These are phyloP conservation scores for Echinops telfairi DNA, from an alignment of 2,113 vertebrate genomes.

Conservation along the genomic window DNA sequence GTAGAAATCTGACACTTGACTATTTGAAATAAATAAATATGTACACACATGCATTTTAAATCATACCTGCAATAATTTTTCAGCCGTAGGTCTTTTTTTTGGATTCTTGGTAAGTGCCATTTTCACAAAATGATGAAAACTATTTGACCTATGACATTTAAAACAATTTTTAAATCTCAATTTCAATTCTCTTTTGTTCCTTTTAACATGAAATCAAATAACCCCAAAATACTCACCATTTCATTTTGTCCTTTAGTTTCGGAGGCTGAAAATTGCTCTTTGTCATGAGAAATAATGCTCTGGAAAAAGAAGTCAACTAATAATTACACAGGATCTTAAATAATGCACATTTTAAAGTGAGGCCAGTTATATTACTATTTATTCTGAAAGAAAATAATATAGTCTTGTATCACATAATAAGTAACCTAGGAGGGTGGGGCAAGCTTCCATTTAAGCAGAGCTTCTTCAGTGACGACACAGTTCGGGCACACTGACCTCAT, in stretches of 20 bases:
- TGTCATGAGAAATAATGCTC: conserved; percentile 99
- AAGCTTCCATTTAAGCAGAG: neutral
- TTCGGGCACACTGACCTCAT: conserved; percentile 92
- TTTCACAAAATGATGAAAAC: conserved; percentile 99
- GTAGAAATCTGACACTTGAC: conserved; percentile 63
- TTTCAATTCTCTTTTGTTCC: conserved; percentile 61
- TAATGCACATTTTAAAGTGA: conserved; percentile 29
- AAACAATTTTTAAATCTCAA: conserved; percentile 59
- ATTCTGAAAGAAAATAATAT: neutral
- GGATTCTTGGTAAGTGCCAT: conserved; percentile 98
- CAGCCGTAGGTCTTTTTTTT: conserved; percentile 97
- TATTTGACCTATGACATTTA: conserved; percentile 92
- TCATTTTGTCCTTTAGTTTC: conserved; percentile 98
- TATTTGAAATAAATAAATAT: neutral
- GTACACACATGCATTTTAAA: conserved; percentile 35
- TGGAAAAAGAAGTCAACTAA: conserved; percentile 54
- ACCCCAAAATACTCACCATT: conserved; percentile 87
- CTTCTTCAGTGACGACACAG: neutral
- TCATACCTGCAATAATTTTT: conserved; percentile 97
- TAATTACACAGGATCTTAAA: conserved; percentile 21
- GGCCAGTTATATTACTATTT: neutral
- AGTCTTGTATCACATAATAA: neutral
- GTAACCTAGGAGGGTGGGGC: neutral
- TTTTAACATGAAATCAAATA: conserved; percentile 49
- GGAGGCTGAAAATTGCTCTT: conserved; percentile 99